phyloP scores from a whole-genome alignment of 2,888 invertebrate species.

The Cryptus viduatorius region DNA sequence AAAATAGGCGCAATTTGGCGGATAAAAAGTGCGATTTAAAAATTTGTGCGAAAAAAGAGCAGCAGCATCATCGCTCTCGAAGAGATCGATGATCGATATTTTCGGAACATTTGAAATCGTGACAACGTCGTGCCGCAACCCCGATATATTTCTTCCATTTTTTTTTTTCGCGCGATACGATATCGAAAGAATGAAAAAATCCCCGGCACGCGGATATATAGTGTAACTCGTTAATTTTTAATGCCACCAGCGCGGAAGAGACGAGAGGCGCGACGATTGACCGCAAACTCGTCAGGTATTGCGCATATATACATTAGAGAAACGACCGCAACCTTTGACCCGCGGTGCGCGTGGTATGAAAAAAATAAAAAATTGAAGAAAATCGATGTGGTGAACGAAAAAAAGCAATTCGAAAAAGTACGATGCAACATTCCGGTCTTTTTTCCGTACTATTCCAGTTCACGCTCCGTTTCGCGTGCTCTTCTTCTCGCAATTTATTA shows the following conservation, averaged over 20 bases:
- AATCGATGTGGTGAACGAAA: conserved; percentile 1
- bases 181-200: conserved; percentile 3
- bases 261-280: conserved; percentile 35
- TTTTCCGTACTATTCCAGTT: conserved; percentile 10
- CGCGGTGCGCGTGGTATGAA: background rate
- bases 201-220: background rate
- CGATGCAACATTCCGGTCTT: conserved; percentile 15
- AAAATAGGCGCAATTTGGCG: background rate
- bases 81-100: background rate
- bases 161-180: background rate
- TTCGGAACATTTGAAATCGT: conserved; percentile 18
- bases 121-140: background rate
- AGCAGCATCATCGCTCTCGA: too few relatives aligned
- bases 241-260: conserved; percentile 52
- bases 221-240: conserved; percentile 73
- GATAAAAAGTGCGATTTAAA: background rate
- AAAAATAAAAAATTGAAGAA: conserved; percentile 6
- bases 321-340: conserved; percentile 8
- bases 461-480: background rate
- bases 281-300: conserved; percentile 39
- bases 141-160: background rate
- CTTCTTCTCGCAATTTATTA: background rate
- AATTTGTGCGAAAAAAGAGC: too few relatives aligned
- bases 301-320: background rate
- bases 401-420: conserved; percentile 4